These are phyloP conservation scores for Cosmia trapezina DNA, from an alignment of 2,888 invertebrate genomes.

Conservation along the genomic window DNA sequence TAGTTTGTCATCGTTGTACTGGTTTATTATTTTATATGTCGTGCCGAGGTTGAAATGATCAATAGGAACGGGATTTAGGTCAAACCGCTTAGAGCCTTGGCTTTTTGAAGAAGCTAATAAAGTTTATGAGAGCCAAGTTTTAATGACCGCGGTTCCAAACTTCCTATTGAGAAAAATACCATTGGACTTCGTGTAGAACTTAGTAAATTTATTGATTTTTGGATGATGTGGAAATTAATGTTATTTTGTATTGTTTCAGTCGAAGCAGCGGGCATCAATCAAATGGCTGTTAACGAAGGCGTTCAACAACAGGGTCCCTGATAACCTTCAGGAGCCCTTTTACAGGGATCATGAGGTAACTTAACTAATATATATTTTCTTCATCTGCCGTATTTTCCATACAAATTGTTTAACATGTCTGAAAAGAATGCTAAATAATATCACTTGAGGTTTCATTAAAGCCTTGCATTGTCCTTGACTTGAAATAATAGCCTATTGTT, in stretches of 20 bases:
- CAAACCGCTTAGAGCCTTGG: slow-evolving; percentile 29
- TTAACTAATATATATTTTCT: slow-evolving; percentile 7
- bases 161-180: slow-evolving; percentile 13
- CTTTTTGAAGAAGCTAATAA: slow-evolving; percentile 42
- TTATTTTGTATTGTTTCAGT: slow-evolving; percentile 91
- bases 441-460: slow-evolving; percentile 21
- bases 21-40: slow-evolving; percentile 39
- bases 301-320: slow-evolving; percentile 98
- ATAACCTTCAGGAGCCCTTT: slow-evolving; percentile 97
- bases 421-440: slow-evolving; percentile 17
- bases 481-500: slow-evolving; percentile 37
- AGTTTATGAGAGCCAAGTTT: slow-evolving; percentile 41
- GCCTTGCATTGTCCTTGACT: slow-evolving; percentile 43
- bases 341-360: slow-evolving; percentile 98
- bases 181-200: background rate
- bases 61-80: slow-evolving; percentile 50
- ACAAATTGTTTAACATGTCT: slow-evolving; percentile 1
- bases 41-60: slow-evolving; percentile 41
- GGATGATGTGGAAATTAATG: background rate
- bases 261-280: slow-evolving; percentile 98
- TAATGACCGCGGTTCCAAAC: slow-evolving; percentile 42
- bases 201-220: background rate
- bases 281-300: slow-evolving; percentile 99
- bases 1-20: slow-evolving; percentile 50
- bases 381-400: slow-evolving; percentile 7